Base-by-base conservation (phyloP, 2,797 vertebrate species). In the Hozukius guyotensis region DNA sequence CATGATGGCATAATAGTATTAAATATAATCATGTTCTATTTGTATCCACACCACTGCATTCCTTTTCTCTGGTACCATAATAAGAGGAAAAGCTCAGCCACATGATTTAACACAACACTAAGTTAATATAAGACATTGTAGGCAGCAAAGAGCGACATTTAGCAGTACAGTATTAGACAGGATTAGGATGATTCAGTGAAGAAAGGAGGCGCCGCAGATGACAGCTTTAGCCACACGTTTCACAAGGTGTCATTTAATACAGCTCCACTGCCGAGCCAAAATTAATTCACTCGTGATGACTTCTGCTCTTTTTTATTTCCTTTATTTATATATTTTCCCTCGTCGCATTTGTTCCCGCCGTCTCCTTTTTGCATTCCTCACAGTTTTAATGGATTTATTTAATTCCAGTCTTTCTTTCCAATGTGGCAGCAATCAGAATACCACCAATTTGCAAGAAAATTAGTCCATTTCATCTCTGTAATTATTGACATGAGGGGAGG, bases 221-320 rank as follows among this genome's bases (percentile, higher is more conserved):
- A 93, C 89, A 90, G 91, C 89, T 90, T 89, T 75, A 88, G 88
- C 90, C 88, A 84, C 92, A 88, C 83, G n/a, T 93, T 92, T 90
- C 83, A 82, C 78, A 49, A 91, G 90, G 91, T 93, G 89, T 91
- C 92, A 89, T 91, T 91, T 90, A 90, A 89, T 86, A 89, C 65
- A 27, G 69, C 83, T 84, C 77, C 52, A 62, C 75, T 12, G 75
- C 81, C 31, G 84, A 88, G 86, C 72, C 80, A 42, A 87, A 92
- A 93, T 93, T 55, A 88, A 93, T 92, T 92, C 82, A 84, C 73
- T 83, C 74, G 25, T 20, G 49, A 72, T 81, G 88, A 88, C 78
- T 88, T 77, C 74, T 84, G 67, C 75, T 83, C 83, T 75, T 74
- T 89, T 89, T 85, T 67, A 75, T 77, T 83, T 62, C 59, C 66